Evolutionary conservation across 2,113 vertebrate genomes (phyloP).

Genomic region (Pantherophis guttatus): DNA sequence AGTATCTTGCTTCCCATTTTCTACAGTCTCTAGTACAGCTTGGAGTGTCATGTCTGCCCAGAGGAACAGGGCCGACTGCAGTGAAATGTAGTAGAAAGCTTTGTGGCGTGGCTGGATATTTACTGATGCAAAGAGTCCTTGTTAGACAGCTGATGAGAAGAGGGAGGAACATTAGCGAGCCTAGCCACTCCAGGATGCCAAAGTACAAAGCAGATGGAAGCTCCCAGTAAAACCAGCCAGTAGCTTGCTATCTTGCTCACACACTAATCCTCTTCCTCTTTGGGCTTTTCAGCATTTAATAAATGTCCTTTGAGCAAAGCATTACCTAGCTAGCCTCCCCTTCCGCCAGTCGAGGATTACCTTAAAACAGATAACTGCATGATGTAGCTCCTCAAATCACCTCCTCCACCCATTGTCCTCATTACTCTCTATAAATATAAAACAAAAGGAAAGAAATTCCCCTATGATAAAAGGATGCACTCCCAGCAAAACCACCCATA

Average conservation of each 20-base stretch:
- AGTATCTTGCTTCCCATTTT: constrained; percentile 76
- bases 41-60: constrained; percentile 79
- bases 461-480: not conserved
- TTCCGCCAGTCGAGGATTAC: constrained; percentile 50
- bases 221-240: constrained; percentile 2
- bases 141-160: constrained; percentile 4
- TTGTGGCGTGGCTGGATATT: constrained; percentile 7
- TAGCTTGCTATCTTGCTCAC: constrained; percentile 16
- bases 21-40: constrained; percentile 76
- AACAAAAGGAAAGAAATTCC: constrained; percentile 4
- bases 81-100: rapidly evolving
- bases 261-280: constrained; percentile 55
- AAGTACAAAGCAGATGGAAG: constrained; percentile 47
- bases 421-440: constrained; percentile 35
- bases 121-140: not conserved
- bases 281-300: constrained; percentile 53
- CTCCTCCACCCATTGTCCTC: constrained; percentile 51
- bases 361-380: constrained; percentile 43
- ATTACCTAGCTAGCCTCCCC: constrained; percentile 36
- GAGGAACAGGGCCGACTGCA: not conserved
- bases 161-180: constrained; percentile 12
- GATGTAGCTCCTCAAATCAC: constrained; percentile 46
- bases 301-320: constrained; percentile 29
- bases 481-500: not conserved
- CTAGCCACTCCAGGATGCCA: constrained; percentile 26